These are phyloP conservation scores for Sesamia nonagrioides DNA, from an alignment of 1,140 invertebrate genomes.

Conservation along the genomic window DNA sequence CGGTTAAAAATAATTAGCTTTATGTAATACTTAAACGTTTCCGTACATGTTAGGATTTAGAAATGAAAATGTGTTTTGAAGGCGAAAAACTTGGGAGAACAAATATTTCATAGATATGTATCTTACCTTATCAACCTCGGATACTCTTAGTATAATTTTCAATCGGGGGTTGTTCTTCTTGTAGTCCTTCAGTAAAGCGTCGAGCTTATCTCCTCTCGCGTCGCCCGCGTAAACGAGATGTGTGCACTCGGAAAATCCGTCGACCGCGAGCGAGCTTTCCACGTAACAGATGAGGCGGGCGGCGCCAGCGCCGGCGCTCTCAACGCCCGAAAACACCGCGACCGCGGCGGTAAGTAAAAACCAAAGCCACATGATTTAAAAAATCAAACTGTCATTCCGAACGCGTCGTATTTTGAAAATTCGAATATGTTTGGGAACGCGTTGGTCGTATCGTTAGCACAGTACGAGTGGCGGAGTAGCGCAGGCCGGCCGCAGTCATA, in stretches of 20 bases:
- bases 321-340: constrained; percentile 63
- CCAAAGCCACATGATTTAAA: constrained; percentile 74
- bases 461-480: constrained; percentile 74
- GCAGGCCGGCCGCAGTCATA: constrained; percentile 70
- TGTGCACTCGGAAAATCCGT: constrained; percentile 80
- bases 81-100: neutral
- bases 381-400: constrained; percentile 74
- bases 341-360: constrained; percentile 70
- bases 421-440: constrained; percentile 66
- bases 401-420: constrained; percentile 67
- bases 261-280: constrained; percentile 67
- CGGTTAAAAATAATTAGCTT: constrained; percentile 37
- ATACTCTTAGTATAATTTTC: constrained; percentile 82
- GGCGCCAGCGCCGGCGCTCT: constrained; percentile 80
- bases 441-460: constrained; percentile 74
- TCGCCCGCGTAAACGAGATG: constrained; percentile 84
- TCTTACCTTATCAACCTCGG: constrained; percentile 83
- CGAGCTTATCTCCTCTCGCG: constrained; percentile 82
- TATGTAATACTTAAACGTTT: constrained; percentile 31
- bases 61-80: neutral
- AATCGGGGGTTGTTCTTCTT: constrained; percentile 82
- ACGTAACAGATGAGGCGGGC: constrained; percentile 85
- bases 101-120: neutral
- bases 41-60: neutral
- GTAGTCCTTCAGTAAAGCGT: constrained; percentile 78